Conservation (phyloP, 92 coral and sea anemone species). For the Bergia puertoricense region DNA sequence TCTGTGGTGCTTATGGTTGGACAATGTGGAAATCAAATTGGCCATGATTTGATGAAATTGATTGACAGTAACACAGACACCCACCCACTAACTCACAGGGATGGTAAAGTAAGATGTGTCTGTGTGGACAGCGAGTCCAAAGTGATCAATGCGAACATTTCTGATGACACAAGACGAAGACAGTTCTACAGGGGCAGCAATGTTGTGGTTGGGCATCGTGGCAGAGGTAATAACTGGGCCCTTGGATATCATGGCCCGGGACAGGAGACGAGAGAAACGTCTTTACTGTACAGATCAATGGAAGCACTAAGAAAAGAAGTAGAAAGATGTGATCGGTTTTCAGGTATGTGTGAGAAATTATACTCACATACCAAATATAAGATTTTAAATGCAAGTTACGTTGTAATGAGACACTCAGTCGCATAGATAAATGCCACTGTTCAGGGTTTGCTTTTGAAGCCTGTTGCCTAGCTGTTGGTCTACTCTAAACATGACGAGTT, state of each 20-base stretch:
- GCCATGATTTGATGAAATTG: slow-evolving; percentile 80
- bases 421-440: too few relatives aligned
- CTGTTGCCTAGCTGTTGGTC: too few relatives aligned
- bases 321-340: slow-evolving; percentile 81
- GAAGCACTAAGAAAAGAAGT: slow-evolving; percentile 77
- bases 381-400: too few relatives aligned
- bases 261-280: slow-evolving; percentile 66
- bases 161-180: slow-evolving; percentile 57
- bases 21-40: slow-evolving; percentile 90
- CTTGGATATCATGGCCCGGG: slow-evolving; percentile 76
- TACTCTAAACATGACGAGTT: too few relatives aligned
- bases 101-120: slow-evolving; percentile 84
- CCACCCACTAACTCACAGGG: slow-evolving; percentile 86
- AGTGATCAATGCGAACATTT: slow-evolving; percentile 58
- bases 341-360: slow-evolving; percentile 51
- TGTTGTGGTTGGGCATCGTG: slow-evolving; percentile 71
- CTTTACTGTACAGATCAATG: slow-evolving; percentile 70
- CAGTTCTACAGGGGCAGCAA: slow-evolving; percentile 67
- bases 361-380: too few relatives aligned
- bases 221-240: slow-evolving; percentile 89
- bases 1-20: slow-evolving; percentile 81
- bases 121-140: slow-evolving; percentile 89
- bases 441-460: too few relatives aligned
- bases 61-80: slow-evolving; percentile 63
- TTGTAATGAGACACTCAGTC: too few relatives aligned